Evolutionary conservation across 2,888 invertebrate species (phyloP), one percentile per base, ranked within the genome.

Genomic region (Amiota mariae): DNA sequence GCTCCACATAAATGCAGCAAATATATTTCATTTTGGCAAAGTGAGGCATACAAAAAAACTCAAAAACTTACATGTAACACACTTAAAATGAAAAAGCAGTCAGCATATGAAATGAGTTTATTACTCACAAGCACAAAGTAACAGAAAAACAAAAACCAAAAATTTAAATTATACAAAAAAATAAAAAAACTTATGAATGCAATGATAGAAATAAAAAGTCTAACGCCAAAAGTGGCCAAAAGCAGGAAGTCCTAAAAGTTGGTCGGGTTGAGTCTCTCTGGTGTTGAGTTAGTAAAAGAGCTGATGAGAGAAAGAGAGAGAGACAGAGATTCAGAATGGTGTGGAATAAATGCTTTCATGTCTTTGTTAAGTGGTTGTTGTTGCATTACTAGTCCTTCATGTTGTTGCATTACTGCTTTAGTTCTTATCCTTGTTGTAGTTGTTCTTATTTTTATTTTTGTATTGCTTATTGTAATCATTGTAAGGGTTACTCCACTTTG

Each of bases 61-160:
- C 36, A 36, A 2, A 36, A 36, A 36, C 36, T 36, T 36, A 36
- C 36, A 36, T 36, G 36, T 6, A 36, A 36, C 36, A 48, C 47
- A 67, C 85, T 83, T 78, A 80, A 83, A 83, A 85, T 85, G 83
- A 85, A 83, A 83, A 85, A 83, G 82, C 83, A 83, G 83, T 83
- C 83, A 83, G 85, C 83, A 83, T 83, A 83, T 83, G 82, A 85
- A 83, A 83, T 83, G 81, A 83, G 83, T 83, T 83, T 83, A 85
- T 83, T 83, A 83, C 83, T 83, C 84, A 83, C 12, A 18, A 46
- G n/a, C 36, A 8, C n/a, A 24, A 24, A 63, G 46, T n/a, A 54
- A 54, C 6, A 10, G 8, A 54, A 4, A 12, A 54, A 54, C 6
- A 54, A 54, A 54, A 54, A n/a, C 8, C 6, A 10, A 3, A 54